phyloP scores from a whole-genome alignment of 2,113 vertebrate species.

The Vulpes lagopus region DNA sequence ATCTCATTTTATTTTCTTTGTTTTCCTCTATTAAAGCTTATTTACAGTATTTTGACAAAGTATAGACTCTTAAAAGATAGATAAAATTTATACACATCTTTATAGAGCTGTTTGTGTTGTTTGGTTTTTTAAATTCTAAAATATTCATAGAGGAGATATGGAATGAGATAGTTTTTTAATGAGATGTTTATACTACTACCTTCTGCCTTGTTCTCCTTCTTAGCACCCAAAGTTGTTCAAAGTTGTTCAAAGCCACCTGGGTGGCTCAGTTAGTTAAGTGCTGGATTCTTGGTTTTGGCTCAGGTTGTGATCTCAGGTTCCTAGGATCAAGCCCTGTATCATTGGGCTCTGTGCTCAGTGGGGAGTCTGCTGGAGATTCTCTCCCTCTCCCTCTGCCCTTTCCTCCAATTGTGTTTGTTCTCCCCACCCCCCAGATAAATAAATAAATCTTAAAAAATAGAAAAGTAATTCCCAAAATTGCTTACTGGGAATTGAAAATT shows the following conservation, averaged over 20 bases:
- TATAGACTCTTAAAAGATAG: background rate
- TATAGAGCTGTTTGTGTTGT: background rate
- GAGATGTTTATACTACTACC: background rate
- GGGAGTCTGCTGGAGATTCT: background rate
- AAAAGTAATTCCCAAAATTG: conserved; percentile 30
- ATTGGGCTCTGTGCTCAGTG: background rate
- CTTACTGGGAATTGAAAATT: conserved; percentile 25
- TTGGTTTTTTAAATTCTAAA: background rate
- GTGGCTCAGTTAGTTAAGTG: background rate
- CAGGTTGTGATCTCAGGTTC: background rate
- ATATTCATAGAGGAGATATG: background rate
- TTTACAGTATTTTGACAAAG: conserved; percentile 38
- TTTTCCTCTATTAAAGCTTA: background rate
- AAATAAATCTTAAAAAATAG: background rate
- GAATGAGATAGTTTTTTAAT: background rate
- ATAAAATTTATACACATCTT: background rate
- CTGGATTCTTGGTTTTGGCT: background rate
- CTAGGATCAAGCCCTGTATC: background rate
- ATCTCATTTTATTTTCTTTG: conserved; percentile 19
- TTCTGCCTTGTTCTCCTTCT: background rate
- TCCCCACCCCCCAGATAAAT: background rate
- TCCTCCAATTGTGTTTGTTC: background rate
- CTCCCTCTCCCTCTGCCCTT: background rate
- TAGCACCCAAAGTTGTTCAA: background rate
- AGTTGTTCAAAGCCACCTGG: background rate